A percentile compares a stretch with the other conserved stretches of the same genome.
phyloP scores from a whole-genome alignment of 1,140 invertebrate genomes.

The Cyclina sinensis region DNA sequence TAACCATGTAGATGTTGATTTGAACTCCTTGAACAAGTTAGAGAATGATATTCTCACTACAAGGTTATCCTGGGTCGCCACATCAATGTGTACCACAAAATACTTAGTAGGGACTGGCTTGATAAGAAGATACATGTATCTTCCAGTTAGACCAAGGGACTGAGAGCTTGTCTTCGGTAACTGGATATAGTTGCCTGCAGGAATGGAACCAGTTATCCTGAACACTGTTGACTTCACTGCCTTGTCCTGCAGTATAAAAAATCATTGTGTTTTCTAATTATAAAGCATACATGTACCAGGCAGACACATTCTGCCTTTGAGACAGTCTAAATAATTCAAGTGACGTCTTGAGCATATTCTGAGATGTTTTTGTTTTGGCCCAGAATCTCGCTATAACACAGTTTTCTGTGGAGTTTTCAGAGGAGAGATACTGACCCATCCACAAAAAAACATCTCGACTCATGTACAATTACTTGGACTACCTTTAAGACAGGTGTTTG shows the following conservation, averaged over 20 bases:
- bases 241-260: constrained; percentile 85
- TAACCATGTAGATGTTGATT: constrained; percentile 86
- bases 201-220: constrained; percentile 83
- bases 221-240: constrained; percentile 85
- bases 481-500: too few relatives aligned
- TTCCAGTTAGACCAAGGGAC: constrained; percentile 85
- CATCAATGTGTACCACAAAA: constrained; percentile 86
- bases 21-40: constrained; percentile 86
- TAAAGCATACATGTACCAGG: too few relatives aligned
- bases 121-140: constrained; percentile 85
- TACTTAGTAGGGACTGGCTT: constrained; percentile 85
- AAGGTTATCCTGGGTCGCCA: constrained; percentile 85
- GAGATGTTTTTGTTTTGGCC: too few relatives aligned
- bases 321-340: too few relatives aligned
- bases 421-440: too few relatives aligned
- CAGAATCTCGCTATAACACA: too few relatives aligned
- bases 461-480: too few relatives aligned
- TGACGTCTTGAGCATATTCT: too few relatives aligned
- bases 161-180: constrained; percentile 85
- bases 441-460: too few relatives aligned
- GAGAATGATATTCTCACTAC: constrained; percentile 86
- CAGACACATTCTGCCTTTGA: too few relatives aligned
- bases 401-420: too few relatives aligned
- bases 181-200: constrained; percentile 86
- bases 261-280: too few relatives aligned